Conservation (phyloP, 2,797 vertebrate genomes). For the Xyrichtys novacula region DNA sequence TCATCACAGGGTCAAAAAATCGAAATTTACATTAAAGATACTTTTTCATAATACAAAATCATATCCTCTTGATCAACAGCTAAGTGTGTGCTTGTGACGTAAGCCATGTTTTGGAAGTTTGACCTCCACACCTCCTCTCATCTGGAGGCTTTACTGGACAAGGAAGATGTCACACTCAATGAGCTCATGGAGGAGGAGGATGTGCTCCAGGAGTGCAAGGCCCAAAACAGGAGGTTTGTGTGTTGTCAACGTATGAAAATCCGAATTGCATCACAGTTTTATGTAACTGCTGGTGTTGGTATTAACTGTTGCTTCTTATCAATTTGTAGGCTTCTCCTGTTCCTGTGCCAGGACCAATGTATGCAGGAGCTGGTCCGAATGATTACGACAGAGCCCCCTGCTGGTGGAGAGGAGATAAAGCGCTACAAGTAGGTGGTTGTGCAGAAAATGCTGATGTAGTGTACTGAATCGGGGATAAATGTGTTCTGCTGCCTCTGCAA, state of each 20-base stretch:
- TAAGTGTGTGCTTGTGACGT: conserved; percentile 69
- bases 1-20: neutral
- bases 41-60: neutral
- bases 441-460: conserved; percentile 52
- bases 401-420: conserved; percentile 94
- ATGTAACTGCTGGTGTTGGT: neutral
- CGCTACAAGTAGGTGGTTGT: conserved; percentile 94
- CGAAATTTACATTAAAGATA: neutral
- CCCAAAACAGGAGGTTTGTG: conserved; percentile 91
- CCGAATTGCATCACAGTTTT: neutral
- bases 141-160: conserved; percentile 95
- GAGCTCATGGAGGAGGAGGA: conserved; percentile 98
- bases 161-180: conserved; percentile 92
- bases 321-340: conserved; percentile 89
- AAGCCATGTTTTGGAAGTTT: conserved; percentile 99
- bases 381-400: conserved; percentile 93
- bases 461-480: conserved; percentile 14
- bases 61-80: conserved; percentile 45
- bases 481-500: conserved; percentile 34
- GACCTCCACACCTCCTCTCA: conserved; percentile 96
- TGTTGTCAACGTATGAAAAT: conserved; percentile 7
- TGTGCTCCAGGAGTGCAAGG: conserved; percentile 97
- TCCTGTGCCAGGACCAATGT: conserved; percentile 92
- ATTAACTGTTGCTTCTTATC: conserved; percentile 25
- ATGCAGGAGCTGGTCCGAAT: conserved; percentile 95